Conservation (phyloP, 1,140 invertebrate genomes). For the Drosophila tani region DNA sequence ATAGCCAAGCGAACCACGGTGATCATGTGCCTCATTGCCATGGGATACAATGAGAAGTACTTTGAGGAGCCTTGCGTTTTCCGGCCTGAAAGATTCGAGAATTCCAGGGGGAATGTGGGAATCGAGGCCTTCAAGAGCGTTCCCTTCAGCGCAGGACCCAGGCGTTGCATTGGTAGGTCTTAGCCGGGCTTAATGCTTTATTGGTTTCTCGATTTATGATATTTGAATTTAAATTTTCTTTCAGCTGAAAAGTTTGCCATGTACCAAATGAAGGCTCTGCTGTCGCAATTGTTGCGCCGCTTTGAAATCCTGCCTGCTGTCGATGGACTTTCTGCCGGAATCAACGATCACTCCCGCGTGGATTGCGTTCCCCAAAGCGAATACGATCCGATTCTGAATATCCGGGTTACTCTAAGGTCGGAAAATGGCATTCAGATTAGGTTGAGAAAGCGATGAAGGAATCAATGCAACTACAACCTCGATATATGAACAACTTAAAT, state of each 20-base stretch:
- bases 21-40: constrained; percentile 79
- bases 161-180: constrained; percentile 73
- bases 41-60: constrained; percentile 84
- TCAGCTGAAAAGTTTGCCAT: constrained; percentile 85
- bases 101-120: constrained; percentile 23
- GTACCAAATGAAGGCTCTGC: constrained; percentile 84
- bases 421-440: constrained; percentile 79
- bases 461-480: not conserved
- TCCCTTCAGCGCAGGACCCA: constrained; percentile 86
- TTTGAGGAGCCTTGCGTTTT: constrained; percentile 92
- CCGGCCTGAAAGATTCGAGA: constrained; percentile 90
- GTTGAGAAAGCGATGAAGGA: constrained; percentile 38
- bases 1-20: constrained; percentile 75
- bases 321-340: constrained; percentile 64
- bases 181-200: too few relatives aligned
- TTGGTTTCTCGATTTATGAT: not conserved
- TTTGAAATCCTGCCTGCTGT: constrained; percentile 76
- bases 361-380: constrained; percentile 74
- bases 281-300: constrained; percentile 84
- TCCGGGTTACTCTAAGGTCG: constrained; percentile 73
- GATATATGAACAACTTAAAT: not conserved
- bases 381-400: constrained; percentile 77
- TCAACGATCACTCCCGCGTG: constrained; percentile 71
- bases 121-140: constrained; percentile 86
- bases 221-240: not conserved